Percentiles rank a stretch among this genome's conserved stretches.
Evolutionary conservation across 2,113 vertebrate species (phyloP).

Genomic region (Anhinga anhinga): DNA sequence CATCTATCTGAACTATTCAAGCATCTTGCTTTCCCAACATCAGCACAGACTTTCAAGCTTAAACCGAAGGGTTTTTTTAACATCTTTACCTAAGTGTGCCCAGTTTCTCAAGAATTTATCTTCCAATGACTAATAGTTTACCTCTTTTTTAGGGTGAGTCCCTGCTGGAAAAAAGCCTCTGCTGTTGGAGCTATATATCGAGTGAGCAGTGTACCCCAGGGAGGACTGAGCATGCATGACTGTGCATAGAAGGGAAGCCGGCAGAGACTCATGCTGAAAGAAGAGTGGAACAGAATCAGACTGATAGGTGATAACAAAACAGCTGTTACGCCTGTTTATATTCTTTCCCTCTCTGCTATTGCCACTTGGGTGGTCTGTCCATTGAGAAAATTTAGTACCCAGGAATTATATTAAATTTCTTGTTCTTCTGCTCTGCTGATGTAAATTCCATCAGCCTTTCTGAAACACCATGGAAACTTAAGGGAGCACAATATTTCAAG

Average conservation of each 20-base stretch:
- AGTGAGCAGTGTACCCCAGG: background rate
- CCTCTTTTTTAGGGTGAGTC: background rate
- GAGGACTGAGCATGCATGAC: background rate
- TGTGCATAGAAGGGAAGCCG: background rate
- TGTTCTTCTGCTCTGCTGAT: background rate
- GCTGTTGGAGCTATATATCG: background rate
- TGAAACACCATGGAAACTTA: background rate
- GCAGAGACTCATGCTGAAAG: background rate
- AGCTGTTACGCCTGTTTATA: fast-evolving
- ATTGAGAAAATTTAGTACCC: background rate
- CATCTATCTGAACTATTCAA: background rate
- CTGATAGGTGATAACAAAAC: background rate
- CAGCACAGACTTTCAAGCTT: background rate
- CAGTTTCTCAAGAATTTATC: background rate
- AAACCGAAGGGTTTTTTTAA: background rate
- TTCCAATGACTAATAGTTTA: background rate
- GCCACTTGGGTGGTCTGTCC: background rate
- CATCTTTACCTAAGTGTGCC: background rate
- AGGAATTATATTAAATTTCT: background rate
- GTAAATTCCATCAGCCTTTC: background rate
- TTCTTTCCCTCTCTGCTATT: background rate
- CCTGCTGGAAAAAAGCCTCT: background rate
- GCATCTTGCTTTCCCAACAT: background rate
- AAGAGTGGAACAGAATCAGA: background rate
- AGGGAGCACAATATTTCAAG: background rate